Evolutionary conservation across 2,888 invertebrate species (phyloP), one percentile per base, ranked within the genome.

Genomic region (Tetheella fluctuosa): DNA sequence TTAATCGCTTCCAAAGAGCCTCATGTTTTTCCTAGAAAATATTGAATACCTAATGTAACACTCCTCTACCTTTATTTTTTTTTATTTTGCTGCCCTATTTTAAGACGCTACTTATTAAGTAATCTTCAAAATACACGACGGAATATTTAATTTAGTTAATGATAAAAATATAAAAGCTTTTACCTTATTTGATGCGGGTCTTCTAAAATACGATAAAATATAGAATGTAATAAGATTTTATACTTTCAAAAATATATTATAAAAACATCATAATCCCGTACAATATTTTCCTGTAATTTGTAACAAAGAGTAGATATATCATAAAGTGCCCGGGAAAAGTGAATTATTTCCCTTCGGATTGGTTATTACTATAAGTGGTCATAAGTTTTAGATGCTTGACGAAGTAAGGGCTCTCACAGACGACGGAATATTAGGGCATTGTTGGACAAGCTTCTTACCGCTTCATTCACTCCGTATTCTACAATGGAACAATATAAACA

Each of bases 1-100:
- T 59, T 65, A 67, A 65, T 70, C 67, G 59, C 60, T 64, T 67
- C 59, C 68, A 67, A 73, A 75, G 76, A 71, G 75, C 68, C 70
- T 72, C 67, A 72, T 71, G 68, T 73, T 74, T 79, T 74, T 30
- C 30, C 74, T 54, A 52, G 54, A 64, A 60, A 61, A 58, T 65
- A 63, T 55, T 39, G 60, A 64, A 70, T 74, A 62, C 66, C 68
- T 71, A 62, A 61, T 66, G 68, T 65, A 56, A 64, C 70, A 64
- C n/a, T 17, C 17, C 7, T 17, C 42, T 17, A 42, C 34, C 6
- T 39, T 20, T 20, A 48, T n/a, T 42, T 2, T 25, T 25, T 30
- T 10, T 17, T 48, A 39, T 39, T 39, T 39, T n/a, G 39, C 20
- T 48, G 48, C 8, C 20, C 10, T 2, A 20, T 20, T 48, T 48